Evolutionary conservation across 2,888 invertebrate species (phyloP).

Genomic region (Cataglyphis altisquamis): DNA sequence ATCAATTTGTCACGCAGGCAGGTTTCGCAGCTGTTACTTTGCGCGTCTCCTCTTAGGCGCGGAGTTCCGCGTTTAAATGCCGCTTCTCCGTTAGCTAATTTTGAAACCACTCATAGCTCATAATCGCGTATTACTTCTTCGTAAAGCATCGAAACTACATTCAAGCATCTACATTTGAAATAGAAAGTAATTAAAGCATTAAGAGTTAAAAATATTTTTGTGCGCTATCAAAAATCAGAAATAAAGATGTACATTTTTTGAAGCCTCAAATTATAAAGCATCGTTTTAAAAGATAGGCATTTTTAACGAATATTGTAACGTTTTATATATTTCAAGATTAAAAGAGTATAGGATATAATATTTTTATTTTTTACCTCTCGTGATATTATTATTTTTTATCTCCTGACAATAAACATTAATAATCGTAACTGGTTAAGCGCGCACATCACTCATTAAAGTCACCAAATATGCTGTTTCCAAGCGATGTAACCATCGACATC

Average conservation of each 20-base stretch:
- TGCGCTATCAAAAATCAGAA: not conserved
- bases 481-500: conserved; percentile 29
- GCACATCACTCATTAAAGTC: conserved; percentile 24
- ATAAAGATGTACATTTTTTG: not conserved
- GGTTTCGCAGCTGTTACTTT: conserved; percentile 37
- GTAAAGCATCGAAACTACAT: not conserved
- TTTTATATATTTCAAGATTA: not conserved
- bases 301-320: not conserved
- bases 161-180: not conserved
- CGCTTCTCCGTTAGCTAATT: conserved; percentile 41
- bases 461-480: not conserved
- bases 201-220: not conserved
- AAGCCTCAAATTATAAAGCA: not conserved
- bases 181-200: not conserved
- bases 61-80: conserved; percentile 37
- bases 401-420: not conserved
- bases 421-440: not conserved
- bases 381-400: not conserved
- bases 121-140: not conserved
- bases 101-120: not conserved
- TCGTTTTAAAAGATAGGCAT: not conserved
- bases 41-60: not conserved
- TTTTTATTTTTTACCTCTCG: not conserved
- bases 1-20: conserved; percentile 54
- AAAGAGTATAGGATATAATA: not conserved